Percentiles rank a stretch among this genome's conserved stretches.
Conservation (phyloP, 2,888 invertebrate species). For the Athrips mouffetella region DNA sequence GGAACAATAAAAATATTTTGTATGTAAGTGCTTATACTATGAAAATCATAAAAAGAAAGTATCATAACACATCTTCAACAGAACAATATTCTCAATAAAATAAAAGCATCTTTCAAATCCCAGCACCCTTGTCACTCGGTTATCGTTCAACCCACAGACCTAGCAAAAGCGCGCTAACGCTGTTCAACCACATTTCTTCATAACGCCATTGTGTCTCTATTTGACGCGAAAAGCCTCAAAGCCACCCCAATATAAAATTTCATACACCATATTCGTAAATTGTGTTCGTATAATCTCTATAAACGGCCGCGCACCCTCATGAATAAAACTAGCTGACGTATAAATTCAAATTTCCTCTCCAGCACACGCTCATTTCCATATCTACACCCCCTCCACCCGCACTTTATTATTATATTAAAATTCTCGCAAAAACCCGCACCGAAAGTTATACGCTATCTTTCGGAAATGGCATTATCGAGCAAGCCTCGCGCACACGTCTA, state of each 20-base stretch:
- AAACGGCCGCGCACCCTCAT: slow-evolving; percentile 54
- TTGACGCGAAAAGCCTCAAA: slow-evolving; percentile 17
- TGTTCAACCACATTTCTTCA: slow-evolving; percentile 6
- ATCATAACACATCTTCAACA: no score
- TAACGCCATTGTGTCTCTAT: slow-evolving; percentile 7
- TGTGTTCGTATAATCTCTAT: slow-evolving; percentile 45
- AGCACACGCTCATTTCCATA: slow-evolving; percentile 76
- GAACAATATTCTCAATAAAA: slow-evolving; percentile 6
- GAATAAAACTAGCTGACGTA: slow-evolving; percentile 76
- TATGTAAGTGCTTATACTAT: no score
- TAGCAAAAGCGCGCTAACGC: no score
- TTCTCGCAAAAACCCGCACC: slow-evolving; percentile 72
- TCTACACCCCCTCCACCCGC: slow-evolving; percentile 72
- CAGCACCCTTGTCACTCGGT: slow-evolving; percentile 4
- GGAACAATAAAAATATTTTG: no score
- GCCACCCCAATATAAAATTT: slow-evolving; percentile 32
- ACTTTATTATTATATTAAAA: slow-evolving; percentile 76
- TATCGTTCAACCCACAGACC: no score
- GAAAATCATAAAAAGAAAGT: no score
- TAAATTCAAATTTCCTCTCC: slow-evolving; percentile 78
- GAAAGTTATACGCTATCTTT: slow-evolving; percentile 71
- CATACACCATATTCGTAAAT: slow-evolving; percentile 41
- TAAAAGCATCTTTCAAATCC: background rate
- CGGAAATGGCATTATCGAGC: slow-evolving; percentile 76
- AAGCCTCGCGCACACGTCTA: slow-evolving; percentile 72